Conservation (phyloP, 2,888 invertebrate species). For the Cerastoderma edule region DNA sequence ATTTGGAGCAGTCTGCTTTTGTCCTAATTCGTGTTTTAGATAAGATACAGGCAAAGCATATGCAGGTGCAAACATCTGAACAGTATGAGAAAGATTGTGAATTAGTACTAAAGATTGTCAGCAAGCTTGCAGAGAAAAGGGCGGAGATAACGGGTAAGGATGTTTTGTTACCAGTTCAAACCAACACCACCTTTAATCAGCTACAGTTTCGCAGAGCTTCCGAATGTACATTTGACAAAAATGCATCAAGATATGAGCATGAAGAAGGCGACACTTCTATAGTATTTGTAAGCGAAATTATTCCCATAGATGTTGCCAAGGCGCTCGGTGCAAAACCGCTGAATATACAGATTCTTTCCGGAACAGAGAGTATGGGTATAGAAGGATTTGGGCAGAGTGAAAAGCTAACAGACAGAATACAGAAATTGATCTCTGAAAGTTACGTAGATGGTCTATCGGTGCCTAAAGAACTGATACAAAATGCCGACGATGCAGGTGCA, state of each 20-base stretch:
- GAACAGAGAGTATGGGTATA: slow-evolving; percentile 58
- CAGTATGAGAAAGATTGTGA: slow-evolving; percentile 35
- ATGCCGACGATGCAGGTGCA: slow-evolving; percentile 80
- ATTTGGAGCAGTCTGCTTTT: slow-evolving; percentile 26
- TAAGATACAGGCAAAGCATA: slow-evolving; percentile 39
- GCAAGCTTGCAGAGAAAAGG: slow-evolving; percentile 26
- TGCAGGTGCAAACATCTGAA: not conserved
- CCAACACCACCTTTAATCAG: slow-evolving; percentile 4
- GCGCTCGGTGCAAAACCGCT: slow-evolving; percentile 72
- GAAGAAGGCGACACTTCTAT: slow-evolving; percentile 41
- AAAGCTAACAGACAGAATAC: slow-evolving; percentile 72
- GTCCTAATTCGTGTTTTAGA: slow-evolving; percentile 34
- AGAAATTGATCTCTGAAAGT: slow-evolving; percentile 66
- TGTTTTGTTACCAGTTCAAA: slow-evolving; percentile 44
- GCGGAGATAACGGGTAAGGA: slow-evolving; percentile 11
- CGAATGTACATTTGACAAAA: slow-evolving; percentile 53
- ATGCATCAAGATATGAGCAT: slow-evolving; percentile 32
- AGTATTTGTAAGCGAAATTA: slow-evolving; percentile 65
- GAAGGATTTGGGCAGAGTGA: slow-evolving; percentile 76
- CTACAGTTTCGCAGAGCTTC: slow-evolving; percentile 23
- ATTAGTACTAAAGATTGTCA: slow-evolving; percentile 51
- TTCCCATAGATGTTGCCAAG: slow-evolving; percentile 68
- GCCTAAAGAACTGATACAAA: slow-evolving; percentile 79
- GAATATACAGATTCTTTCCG: slow-evolving; percentile 63
- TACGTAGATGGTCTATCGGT: slow-evolving; percentile 79